Percentiles rank a stretch among this genome's conserved stretches.
These are phyloP conservation scores for Gobio gobio DNA, from an alignment of 2,113 vertebrate species.

Conservation along the genomic window DNA sequence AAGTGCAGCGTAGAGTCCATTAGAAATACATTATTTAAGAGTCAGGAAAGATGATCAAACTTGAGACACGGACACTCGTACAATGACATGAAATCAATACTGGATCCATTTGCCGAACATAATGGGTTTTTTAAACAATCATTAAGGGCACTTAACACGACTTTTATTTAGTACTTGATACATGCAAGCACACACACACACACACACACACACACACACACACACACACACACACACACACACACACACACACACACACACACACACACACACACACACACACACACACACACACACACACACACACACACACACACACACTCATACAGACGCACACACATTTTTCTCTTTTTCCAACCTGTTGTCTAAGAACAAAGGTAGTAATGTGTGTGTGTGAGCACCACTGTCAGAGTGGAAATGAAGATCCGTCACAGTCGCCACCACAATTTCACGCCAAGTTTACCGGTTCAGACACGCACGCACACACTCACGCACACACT, in stretches of 20 bases:
- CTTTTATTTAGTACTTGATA: slow-evolving; percentile 45
- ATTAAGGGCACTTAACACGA: slow-evolving; percentile 48
- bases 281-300: no score
- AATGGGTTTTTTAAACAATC: slow-evolving; percentile 56
- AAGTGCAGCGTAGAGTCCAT: slow-evolving; percentile 40
- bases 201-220: no score
- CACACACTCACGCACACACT: slow-evolving; percentile 44
- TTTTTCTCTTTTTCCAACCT: slow-evolving; percentile 31
- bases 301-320: no score
- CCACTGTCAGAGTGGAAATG: slow-evolving; percentile 59
- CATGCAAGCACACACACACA: neutral
- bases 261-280: neutral
- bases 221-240: neutral
- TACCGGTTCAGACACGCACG: slow-evolving; percentile 47
- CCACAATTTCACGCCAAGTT: slow-evolving; percentile 56
- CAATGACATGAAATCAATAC: slow-evolving; percentile 53
- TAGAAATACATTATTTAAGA: slow-evolving; percentile 59
- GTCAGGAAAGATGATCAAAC: slow-evolving; percentile 39
- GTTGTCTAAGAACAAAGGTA: slow-evolving; percentile 54
- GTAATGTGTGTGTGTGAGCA: slow-evolving; percentile 42
- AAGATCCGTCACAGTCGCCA: slow-evolving; percentile 61
- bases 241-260: neutral
- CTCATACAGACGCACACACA: no score
- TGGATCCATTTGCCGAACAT: slow-evolving; percentile 46
- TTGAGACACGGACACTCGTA: slow-evolving; percentile 21